Evolutionary conservation across 2,888 invertebrate genomes (phyloP).

Genomic region (Argyresthia albistria): DNA sequence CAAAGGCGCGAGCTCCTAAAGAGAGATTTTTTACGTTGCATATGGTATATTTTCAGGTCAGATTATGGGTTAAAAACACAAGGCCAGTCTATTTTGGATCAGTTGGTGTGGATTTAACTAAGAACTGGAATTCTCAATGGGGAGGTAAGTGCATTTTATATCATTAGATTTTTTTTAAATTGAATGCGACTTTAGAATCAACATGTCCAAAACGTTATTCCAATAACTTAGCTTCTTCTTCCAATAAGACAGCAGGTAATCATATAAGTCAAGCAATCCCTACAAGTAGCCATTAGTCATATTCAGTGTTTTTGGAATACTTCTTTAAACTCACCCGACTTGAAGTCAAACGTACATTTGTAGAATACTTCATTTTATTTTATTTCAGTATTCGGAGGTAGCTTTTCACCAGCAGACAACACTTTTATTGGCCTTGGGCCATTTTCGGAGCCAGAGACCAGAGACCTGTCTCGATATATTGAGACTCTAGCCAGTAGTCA

Average conservation of each 20-base stretch:
- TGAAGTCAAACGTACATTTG: not conserved
- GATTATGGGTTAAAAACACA: constrained; percentile 78
- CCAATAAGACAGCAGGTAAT: no score
- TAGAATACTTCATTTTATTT: not conserved
- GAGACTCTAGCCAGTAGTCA: constrained; percentile 39
- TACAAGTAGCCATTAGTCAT: no score
- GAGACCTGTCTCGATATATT: constrained; percentile 43
- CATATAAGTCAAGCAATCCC: no score
- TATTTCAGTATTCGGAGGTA: constrained; percentile 58
- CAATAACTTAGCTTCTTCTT: no score
- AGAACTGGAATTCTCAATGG: constrained; percentile 78
- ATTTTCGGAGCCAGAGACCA: constrained; percentile 72
- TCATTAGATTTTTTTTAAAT: not conserved
- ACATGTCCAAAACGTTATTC: no score
- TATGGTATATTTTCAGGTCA: constrained; percentile 43
- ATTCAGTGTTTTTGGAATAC: no score
- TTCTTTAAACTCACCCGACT: no score
- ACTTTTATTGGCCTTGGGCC: constrained; percentile 66
- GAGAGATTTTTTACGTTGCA: no score
- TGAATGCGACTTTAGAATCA: no score
- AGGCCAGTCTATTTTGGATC: constrained; percentile 38
- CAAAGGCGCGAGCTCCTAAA: no score
- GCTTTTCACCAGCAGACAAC: constrained; percentile 36
- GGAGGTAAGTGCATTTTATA: constrained; percentile 55
- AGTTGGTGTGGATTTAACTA: constrained; percentile 75